Evolutionary conservation across 2,797 vertebrate genomes (phyloP).

Genomic region (Pygocentrus nattereri): DNA sequence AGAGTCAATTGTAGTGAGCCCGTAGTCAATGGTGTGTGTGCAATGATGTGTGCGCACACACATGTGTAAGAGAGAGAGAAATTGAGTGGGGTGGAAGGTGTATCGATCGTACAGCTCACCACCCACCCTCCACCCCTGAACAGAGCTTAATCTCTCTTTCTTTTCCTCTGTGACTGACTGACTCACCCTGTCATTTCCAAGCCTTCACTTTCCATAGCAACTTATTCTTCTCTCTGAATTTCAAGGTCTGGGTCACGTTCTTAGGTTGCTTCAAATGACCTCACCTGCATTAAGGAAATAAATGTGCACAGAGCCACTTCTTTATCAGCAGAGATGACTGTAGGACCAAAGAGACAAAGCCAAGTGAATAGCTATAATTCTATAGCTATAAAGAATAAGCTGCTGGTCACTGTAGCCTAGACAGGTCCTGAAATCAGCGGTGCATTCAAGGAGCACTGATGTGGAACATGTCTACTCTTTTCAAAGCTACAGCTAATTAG

Average conservation of each 20-base stretch:
- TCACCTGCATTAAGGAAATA: constrained; percentile 31
- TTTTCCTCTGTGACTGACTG: constrained; percentile 1
- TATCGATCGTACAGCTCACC: constrained; percentile 17
- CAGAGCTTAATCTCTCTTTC: constrained; percentile 10
- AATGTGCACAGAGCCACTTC: constrained; percentile 6
- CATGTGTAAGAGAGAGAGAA: not conserved
- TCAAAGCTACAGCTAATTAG: not conserved
- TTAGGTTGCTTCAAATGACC: constrained; percentile 10
- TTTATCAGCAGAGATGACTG: constrained; percentile 10
- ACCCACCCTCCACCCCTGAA: not conserved
- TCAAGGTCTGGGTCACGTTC: constrained; percentile 32
- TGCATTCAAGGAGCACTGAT: not conserved
- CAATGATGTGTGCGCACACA: not conserved
- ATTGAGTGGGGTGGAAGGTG: not conserved
- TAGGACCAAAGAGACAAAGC: constrained; percentile 7
- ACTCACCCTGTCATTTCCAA: constrained; percentile 19
- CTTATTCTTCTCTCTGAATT: constrained; percentile 29
- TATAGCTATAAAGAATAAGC: too few species aligned
- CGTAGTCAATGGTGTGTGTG: not conserved
- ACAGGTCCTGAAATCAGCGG: too few species aligned
- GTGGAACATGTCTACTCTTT: not conserved
- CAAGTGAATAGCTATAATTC: not conserved
- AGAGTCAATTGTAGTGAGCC: not conserved
- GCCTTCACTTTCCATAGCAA: constrained; percentile 5
- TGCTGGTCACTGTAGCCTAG: too few species aligned